phyloP scores from a whole-genome alignment of 2,888 invertebrate genomes.

The Antheraea yamamai region DNA sequence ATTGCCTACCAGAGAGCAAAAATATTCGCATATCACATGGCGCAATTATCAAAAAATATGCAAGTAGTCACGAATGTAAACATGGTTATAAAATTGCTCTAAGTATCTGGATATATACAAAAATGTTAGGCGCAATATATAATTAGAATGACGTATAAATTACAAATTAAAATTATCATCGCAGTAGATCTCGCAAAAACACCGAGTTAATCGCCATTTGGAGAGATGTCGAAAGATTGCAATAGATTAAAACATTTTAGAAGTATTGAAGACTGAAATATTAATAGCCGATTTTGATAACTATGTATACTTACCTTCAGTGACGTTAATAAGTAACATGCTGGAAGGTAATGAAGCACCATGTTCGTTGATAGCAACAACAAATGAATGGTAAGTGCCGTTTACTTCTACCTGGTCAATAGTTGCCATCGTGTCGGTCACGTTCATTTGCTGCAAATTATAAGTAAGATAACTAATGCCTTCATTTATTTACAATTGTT shows the following conservation, averaged over 20 bases:
- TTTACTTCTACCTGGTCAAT: constrained; percentile 85
- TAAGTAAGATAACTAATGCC: constrained; percentile 19
- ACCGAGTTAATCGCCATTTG: too few species aligned
- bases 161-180: not conserved
- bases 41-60: too few species aligned
- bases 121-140: not conserved
- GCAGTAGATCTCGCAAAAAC: too few species aligned
- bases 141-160: not conserved
- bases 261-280: not conserved
- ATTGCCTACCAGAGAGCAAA: not conserved
- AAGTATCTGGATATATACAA: not conserved
- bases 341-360: constrained; percentile 92
- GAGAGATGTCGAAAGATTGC: not conserved
- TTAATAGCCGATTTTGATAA: not conserved
- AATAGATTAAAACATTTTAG: not conserved
- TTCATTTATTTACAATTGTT: not conserved
- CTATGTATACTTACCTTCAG: constrained; percentile 70
- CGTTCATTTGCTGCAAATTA: constrained; percentile 84
- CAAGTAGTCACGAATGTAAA: too few species aligned
- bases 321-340: constrained; percentile 88
- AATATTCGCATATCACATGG: not conserved
- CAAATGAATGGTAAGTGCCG: constrained; percentile 89
- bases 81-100: too few species aligned
- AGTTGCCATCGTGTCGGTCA: constrained; percentile 83
- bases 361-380: constrained; percentile 88